Evolutionary conservation across 2,797 vertebrate species (phyloP), one percentile per base, ranked within the genome.

Genomic region (Gila robusta): DNA sequence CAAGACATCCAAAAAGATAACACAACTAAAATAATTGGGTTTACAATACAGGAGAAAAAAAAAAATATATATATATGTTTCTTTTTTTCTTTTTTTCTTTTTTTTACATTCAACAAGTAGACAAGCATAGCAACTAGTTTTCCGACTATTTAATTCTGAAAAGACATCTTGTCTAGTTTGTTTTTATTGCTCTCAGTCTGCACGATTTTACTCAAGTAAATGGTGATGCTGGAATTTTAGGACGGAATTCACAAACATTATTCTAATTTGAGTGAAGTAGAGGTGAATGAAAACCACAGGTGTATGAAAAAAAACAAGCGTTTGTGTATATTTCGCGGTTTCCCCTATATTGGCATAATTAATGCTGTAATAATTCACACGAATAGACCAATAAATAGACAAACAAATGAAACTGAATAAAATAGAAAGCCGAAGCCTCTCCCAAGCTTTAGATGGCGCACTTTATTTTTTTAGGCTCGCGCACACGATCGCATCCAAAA

Each of bases 401-500:
- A 71, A n/a, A 72, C 39, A 26, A 47, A 26, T 19, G 16, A 0
- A 73, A 35, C 12, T 1, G 64, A 49, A 14, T 49, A 9, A 6
- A 70, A 49, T 0, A 70, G 14, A 74, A 6, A 54, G 1, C 32
- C 0, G 9, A 16, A 59, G 23, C 21, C 1, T 39, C 74, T 87
- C 86, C 86, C 35, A 37, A 35, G 26, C 88, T 35, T 19, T 39
- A 90, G 86, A 74, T 35, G 88, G 70, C 86, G 26, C 35, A 52
- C 79, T 39, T 73, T 81, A 12, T 47, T 41, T 28, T 37, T 26
- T 2, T 28, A 26, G 6, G 3, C 39, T 39, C 23, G 23, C 5
- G 74, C 32, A 73, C 76, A 66, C 10, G 89, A 91, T 88, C 89
- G 91, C 88, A 88, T 80, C 10, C 92, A 97, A 96, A 91, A 99